Percentiles rank a stretch among this genome's conserved stretches.
Evolutionary conservation across 2,888 invertebrate genomes (phyloP).

Genomic region (Ceriagrion tenellum): DNA sequence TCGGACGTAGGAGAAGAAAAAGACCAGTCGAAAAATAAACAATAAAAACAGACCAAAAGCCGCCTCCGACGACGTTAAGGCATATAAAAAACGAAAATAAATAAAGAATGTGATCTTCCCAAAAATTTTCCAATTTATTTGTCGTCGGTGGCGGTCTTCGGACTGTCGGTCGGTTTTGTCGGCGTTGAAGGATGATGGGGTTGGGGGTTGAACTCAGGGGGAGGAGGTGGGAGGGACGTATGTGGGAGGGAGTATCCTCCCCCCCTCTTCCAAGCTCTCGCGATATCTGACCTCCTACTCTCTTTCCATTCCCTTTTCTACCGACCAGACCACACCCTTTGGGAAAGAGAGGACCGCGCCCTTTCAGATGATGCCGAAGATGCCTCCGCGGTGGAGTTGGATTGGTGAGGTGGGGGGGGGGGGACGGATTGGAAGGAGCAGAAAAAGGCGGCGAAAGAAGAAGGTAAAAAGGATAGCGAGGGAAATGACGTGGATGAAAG

Average conservation of each 20-base stretch:
- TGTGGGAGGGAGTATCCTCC: neutral
- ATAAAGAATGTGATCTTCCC: slow-evolving; percentile 30
- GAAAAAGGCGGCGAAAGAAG: neutral
- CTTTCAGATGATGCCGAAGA: slow-evolving; percentile 34
- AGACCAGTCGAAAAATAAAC: neutral
- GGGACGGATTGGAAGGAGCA: neutral
- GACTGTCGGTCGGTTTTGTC: neutral
- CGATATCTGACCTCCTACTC: neutral
- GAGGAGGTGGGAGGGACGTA: neutral
- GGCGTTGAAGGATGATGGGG: neutral
- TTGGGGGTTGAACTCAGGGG: neutral
- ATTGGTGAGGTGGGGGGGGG: neutral
- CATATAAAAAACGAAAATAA: neutral
- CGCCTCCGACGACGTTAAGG: neutral
- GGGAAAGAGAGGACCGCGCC: slow-evolving; percentile 42
- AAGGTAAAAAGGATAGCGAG: neutral
- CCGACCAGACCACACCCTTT: slow-evolving; percentile 39
- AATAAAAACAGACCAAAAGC: neutral
- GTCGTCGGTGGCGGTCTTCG: slow-evolving; percentile 36
- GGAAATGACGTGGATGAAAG: neutral
- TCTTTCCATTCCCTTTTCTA: neutral
- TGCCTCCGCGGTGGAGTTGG: neutral
- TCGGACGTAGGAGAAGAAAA: neutral
- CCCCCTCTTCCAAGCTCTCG: neutral
- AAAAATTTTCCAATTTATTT: slow-evolving; percentile 39